Conservation (phyloP, 2,113 vertebrate species). For the Macrotis lagotis region DNA sequence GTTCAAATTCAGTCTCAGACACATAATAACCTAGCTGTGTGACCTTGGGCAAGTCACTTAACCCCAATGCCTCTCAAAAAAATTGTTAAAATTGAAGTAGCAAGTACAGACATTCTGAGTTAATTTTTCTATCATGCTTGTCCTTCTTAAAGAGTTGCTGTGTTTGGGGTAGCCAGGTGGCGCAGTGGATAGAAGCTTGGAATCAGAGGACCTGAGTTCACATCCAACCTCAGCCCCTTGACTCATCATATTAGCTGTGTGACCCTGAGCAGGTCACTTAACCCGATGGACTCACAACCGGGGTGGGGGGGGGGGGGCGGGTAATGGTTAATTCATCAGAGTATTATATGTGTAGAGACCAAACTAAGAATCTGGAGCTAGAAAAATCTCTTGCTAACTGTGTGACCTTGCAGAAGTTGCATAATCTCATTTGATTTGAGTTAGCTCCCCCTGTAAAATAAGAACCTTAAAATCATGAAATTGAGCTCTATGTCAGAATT, state of each 20-base stretch:
- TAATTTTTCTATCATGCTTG: background rate
- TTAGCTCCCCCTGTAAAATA: background rate
- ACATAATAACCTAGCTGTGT: no score
- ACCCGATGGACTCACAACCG: no score
- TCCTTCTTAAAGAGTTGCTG: background rate
- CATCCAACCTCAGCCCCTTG: no score
- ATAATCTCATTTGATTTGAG: background rate
- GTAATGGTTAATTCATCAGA: background rate
- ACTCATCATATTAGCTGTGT: no score
- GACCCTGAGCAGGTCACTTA: no score
- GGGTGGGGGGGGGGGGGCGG: no score
- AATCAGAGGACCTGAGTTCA: no score
- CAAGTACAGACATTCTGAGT: background rate
- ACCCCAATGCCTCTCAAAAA: no score
- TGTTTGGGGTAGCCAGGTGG: no score
- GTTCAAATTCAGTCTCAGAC: no score
- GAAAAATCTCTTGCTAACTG: background rate
- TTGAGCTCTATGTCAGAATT: background rate
- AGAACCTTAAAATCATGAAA: background rate
- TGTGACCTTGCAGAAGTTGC: background rate
- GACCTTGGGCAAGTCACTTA: no score
- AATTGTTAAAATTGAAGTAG: background rate
- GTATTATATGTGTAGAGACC: background rate
- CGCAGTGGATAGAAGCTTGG: no score
- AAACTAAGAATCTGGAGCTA: background rate